Base-by-base conservation (phyloP, 1,140 invertebrate genomes). In the Macrotrachela quadricornifera region DNA sequence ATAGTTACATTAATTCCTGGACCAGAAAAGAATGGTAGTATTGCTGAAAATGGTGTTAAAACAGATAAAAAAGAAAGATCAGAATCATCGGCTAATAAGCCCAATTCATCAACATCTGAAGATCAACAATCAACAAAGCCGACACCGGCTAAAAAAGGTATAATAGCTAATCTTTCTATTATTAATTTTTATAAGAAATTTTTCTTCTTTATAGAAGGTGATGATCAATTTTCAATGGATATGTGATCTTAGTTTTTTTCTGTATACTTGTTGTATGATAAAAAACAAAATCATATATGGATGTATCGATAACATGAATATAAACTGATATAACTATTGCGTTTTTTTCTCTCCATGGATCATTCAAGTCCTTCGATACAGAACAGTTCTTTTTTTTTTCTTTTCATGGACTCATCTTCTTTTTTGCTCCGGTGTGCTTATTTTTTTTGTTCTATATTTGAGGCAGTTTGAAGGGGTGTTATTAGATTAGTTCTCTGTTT, bases 141-240 rank as follows among this genome's bases (percentile, higher is more conserved):
- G 8, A 30, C 21, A 30, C 21, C 21, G 21, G 21, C 21, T 30
- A 30, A 30, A 30, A 30, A 30, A 30, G 21, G 21, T 36, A 30
- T 4, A 30, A 4, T 30, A 30, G 3, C 8, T 30, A 30, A 4
- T 30, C 8, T 30, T 8, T 30, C 42, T 52, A 45, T 51, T 45
- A 36, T 16, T 57, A 6, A 53, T 0, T 63, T 57, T 53, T 60
- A 41, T n/a, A 65, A 51, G n/a, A n/a, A n/a, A n/a, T n/a, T 38
- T 52, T 41, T 16, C 2, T 17, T n/a, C 18, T 38, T 14, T 50
- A 50, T n/a, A 36, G 11, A 17, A 18, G 41, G 21, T 47, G 44
- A 15, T 10, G 50, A 30, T 30, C 30, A 18, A n/a, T 45, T 40
- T 13, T 47, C 30, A 44, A 46, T 30, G 40, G 16, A 37, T 17